Evolutionary conservation across 2,113 vertebrate species (phyloP), one percentile per base, ranked within the genome.

Genomic region (Anthoscopus minutus): DNA sequence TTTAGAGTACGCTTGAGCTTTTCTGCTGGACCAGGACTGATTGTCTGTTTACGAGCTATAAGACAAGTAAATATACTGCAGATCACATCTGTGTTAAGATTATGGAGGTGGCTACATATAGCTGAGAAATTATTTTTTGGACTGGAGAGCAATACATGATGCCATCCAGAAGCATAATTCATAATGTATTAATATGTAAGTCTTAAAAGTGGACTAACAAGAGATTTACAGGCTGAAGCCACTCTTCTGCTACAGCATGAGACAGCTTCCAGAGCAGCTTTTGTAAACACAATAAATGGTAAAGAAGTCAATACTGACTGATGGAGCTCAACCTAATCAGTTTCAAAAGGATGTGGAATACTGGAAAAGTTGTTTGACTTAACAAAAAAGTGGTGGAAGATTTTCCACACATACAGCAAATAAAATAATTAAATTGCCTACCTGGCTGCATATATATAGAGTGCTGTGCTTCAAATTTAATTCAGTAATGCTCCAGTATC

Each of bases 181-280:
- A 92, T 61, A 60, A 54, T n/a, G 44, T 73, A 83, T 92, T 93
- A 89, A 92, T 96, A 96, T 94, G 66, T 90, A 95, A 81, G 85
- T 51, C 45, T 42, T 89, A 88, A 89, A 96, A 94, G 44, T 69
- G 82, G 82, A 53, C 67, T 89, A 90, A 77, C n/a, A 88, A 92
- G 81, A 93, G 88, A 96, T 97, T 96, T 97, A 93, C 56, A 71
- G 57, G 72, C 62, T 89, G 77, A 70, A 95, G 62, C 48, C 22
- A 3, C 53, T 94, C 50, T 96, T 94, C 91, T 97, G 73, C 94
- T 93, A 64, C 54, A 77, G 53, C 57, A 80, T 17, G 54, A 92
- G 48, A 72, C 47, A 84, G 67, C 88, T 92, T 96, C 91, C 67
- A 90, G 48, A 95, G 30, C 64, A 71, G 53, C 83, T 91, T 88